Conservation (phyloP, 1,140 invertebrate genomes). For the Pemphigus obesinymphae region DNA sequence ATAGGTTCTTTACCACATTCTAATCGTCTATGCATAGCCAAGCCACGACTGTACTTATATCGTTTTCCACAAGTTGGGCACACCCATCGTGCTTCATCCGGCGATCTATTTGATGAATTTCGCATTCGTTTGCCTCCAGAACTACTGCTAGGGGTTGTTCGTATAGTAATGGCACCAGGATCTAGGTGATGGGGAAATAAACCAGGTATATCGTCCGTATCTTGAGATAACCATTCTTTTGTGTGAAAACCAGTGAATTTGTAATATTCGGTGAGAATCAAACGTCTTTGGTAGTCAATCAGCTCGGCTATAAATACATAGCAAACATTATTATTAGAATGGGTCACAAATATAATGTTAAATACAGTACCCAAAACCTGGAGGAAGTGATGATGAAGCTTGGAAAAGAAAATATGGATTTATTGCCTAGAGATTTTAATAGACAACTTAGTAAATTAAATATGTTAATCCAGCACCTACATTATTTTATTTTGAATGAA, state of each 20-base stretch:
- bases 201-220: constrained; percentile 35
- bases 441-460: neutral
- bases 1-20: constrained; percentile 46
- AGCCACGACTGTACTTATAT: constrained; percentile 45
- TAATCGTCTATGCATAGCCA: constrained; percentile 44
- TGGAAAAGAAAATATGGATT: neutral
- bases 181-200: constrained; percentile 43
- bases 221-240: constrained; percentile 40
- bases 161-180: constrained; percentile 36
- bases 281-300: constrained; percentile 39
- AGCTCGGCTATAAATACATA: constrained; percentile 27
- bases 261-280: constrained; percentile 41
- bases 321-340: neutral
- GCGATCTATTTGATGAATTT: constrained; percentile 39
- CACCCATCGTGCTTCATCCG: constrained; percentile 43
- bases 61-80: constrained; percentile 46
- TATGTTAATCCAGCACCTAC: constrained; percentile 31
- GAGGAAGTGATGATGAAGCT: neutral
- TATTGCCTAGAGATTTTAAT: neutral
- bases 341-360: neutral
- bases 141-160: constrained; percentile 6
- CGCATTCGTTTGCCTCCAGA: constrained; percentile 7
- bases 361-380: constrained; percentile 32
- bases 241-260: constrained; percentile 35
- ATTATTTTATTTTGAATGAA: constrained; percentile 8